A percentile compares a stretch with the other conserved stretches of the same genome.
Conservation (phyloP, 2,888 invertebrate species). For the Xylocampa areola region DNA sequence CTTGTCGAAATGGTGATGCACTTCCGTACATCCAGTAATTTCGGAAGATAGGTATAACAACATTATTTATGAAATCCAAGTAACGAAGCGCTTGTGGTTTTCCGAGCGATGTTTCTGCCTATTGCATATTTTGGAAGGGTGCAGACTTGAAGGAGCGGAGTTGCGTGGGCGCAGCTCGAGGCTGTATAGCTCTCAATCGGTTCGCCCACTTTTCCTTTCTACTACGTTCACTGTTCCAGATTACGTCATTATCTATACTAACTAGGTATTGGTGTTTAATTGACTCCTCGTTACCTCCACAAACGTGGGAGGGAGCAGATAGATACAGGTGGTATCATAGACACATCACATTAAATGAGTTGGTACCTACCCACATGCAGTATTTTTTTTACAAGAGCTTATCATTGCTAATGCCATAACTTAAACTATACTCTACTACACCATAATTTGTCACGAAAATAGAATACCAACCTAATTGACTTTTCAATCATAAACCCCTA, state of each 20-base stretch:
- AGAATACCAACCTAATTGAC: too few species aligned
- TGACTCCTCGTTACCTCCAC: constrained; percentile 57
- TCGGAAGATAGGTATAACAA: neutral
- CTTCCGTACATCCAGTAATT: neutral
- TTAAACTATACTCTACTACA: too few species aligned
- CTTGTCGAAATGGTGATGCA: constrained; percentile 1
- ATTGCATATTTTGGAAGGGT: constrained; percentile 65
- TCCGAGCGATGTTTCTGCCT: constrained; percentile 22
- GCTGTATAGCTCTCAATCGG: constrained; percentile 74
- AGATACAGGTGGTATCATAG: constrained; percentile 16
- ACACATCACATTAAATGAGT: neutral
- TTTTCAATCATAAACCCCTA: too few species aligned
- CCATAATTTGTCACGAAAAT: too few species aligned
- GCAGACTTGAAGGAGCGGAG: constrained; percentile 67
- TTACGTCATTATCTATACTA: constrained; percentile 80
- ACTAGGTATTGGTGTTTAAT: constrained; percentile 58
- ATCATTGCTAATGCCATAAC: too few species aligned
- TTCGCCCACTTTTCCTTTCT: constrained; percentile 89
- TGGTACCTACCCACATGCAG: neutral
- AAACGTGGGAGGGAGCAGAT: constrained; percentile 33
- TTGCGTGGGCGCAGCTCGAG: constrained; percentile 83
- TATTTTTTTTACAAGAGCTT: too few species aligned
- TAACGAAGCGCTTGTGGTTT: constrained; percentile 12
- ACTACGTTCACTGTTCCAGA: constrained; percentile 84
- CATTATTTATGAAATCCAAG: neutral